Conservation (phyloP, 1,140 invertebrate genomes). For the Saccostrea cuccullata region DNA sequence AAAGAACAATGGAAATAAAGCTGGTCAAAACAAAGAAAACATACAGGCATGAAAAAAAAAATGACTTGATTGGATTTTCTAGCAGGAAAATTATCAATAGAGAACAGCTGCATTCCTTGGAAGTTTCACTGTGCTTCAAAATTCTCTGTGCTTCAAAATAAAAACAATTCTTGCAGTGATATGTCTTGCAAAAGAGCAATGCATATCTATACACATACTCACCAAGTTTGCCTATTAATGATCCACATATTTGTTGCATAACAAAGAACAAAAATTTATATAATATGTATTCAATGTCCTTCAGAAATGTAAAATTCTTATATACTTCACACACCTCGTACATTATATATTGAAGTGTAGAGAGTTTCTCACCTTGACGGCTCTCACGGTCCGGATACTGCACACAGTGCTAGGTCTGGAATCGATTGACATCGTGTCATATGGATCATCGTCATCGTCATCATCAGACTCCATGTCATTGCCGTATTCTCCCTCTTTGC, state of each 20-base stretch:
- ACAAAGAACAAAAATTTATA: neutral
- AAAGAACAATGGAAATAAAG: neutral
- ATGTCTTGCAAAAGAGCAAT: too few species aligned
- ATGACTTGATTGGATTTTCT: neutral
- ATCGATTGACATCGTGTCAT: slow-evolving; percentile 25
- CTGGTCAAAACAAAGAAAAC: neutral
- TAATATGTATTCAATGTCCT: neutral
- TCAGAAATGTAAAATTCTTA: neutral
- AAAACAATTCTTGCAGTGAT: neutral
- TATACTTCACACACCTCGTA: neutral
- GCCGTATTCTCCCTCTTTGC: slow-evolving; percentile 60
- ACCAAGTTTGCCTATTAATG: neutral
- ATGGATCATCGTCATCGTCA: slow-evolving; percentile 47
- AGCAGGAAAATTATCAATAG: neutral
- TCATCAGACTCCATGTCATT: slow-evolving; percentile 53
- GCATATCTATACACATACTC: neutral
- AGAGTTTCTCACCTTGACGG: slow-evolving; percentile 47
- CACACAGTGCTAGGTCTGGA: slow-evolving; percentile 48
- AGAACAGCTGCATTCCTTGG: neutral
- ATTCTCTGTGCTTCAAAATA: neutral
- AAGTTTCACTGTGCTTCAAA: neutral
- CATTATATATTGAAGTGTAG: neutral
- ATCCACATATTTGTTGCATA: neutral
- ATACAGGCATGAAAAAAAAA: neutral
- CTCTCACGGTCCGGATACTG: slow-evolving; percentile 52